Conservation (phyloP, 2,797 vertebrate genomes). For the Salarias fasciatus region DNA sequence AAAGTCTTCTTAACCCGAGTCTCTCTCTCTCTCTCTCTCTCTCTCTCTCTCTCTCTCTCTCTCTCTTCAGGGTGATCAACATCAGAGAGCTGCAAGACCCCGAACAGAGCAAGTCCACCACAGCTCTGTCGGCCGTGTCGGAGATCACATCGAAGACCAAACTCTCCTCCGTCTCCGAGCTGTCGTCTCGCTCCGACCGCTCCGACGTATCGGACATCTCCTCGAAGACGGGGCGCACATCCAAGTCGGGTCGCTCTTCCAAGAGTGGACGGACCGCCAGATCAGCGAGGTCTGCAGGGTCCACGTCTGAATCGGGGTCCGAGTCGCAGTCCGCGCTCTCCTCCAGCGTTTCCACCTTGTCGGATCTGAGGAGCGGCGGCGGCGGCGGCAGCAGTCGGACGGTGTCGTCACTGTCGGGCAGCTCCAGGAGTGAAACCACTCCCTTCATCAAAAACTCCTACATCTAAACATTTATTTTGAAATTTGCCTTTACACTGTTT, state of each 20-base stretch:
- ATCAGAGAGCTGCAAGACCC: conserved; percentile 31
- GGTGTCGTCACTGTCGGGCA: conserved; percentile 44
- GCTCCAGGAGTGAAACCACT: conserved; percentile 15
- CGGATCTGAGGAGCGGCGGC: conserved; percentile 24
- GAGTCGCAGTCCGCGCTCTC: too few relatives aligned
- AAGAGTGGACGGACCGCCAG: too few relatives aligned
- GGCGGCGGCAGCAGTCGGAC: conserved; percentile 37
- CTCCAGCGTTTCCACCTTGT: conserved; percentile 4
- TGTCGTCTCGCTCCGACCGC: conserved; percentile 57
- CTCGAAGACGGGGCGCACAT: conserved; percentile 34
- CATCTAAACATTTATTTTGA: too few relatives aligned
- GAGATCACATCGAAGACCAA: conserved; percentile 67
- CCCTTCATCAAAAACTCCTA: conserved; percentile 72
- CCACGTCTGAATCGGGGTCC: too few relatives aligned
- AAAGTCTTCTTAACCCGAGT: too few relatives aligned
- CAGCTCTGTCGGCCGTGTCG: conserved; percentile 59
- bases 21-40: too few relatives aligned
- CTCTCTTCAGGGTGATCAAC: conserved; percentile 39
- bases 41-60: too few relatives aligned
- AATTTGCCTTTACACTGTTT: too few relatives aligned
- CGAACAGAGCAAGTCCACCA: conserved; percentile 55
- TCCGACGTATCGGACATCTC: conserved; percentile 47
- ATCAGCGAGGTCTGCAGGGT: too few relatives aligned
- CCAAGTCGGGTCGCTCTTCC: conserved; percentile 34
- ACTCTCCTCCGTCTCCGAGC: conserved; percentile 65